phyloP scores from a whole-genome alignment of 2,888 invertebrate genomes.

The Metellina segmentata region DNA sequence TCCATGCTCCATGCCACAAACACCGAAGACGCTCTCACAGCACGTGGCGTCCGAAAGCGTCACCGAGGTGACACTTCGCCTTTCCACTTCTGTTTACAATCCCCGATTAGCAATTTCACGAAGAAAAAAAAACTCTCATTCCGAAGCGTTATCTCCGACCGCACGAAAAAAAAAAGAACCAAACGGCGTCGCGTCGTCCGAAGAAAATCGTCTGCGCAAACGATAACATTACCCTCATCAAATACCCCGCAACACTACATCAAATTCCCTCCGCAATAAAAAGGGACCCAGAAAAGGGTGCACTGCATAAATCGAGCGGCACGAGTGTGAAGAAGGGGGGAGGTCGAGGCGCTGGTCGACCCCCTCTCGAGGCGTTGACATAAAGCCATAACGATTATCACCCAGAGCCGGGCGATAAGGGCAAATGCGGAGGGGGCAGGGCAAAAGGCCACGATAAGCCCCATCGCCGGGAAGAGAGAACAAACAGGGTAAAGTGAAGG shows the following conservation, averaged over 20 bases:
- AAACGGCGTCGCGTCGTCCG: slow-evolving; percentile 2
- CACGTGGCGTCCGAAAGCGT: no score
- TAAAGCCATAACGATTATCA: slow-evolving; percentile 69
- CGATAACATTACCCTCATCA: slow-evolving; percentile 13
- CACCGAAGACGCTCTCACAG: no score
- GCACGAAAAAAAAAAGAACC: neutral
- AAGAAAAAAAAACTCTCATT: no score
- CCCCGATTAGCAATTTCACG: no score
- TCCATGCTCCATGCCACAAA: no score
- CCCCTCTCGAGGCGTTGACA: slow-evolving; percentile 56
- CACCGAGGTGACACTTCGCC: no score
- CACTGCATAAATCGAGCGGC: neutral
- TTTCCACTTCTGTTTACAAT: no score
- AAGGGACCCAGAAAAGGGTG: neutral
- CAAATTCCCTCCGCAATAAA: neutral
- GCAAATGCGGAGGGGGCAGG: neutral
- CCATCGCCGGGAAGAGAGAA: neutral
- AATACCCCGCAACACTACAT: slow-evolving; percentile 12
- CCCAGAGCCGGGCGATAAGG: slow-evolving; percentile 33
- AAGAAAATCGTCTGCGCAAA: neutral
- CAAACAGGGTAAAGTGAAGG: slow-evolving; percentile 2
- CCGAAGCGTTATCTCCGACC: neutral
- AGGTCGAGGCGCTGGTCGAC: neutral
- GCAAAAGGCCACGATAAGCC: slow-evolving; percentile 17
- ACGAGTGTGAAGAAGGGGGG: slow-evolving; percentile 18